Base-by-base conservation (phyloP, 1,140 invertebrate genomes). In the Orius insidiosus region DNA sequence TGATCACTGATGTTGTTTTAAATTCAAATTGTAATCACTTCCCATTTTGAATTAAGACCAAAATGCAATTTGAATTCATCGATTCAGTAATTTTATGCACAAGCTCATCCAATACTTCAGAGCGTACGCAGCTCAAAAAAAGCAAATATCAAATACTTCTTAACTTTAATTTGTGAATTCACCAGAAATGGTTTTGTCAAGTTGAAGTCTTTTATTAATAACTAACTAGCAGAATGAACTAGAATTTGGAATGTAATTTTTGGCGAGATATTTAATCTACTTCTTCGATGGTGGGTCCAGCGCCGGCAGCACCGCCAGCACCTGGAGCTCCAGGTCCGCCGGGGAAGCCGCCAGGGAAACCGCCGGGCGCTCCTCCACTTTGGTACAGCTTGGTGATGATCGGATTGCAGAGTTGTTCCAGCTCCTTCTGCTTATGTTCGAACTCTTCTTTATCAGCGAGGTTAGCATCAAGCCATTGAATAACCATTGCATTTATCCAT, bases 391-490 rank as follows among this genome's bases (percentile, higher is more conserved):
- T 85, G 14, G 81, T 79, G 51, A 89, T 80, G 56, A 90, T 87
- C 2, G 86, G 86, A 58, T 80, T 86, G 70, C 84, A 89, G 24
- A 88, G 68, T 14, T 64, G 67, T 60, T 89, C 85, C 53, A 88
- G 62, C 60, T 87, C 84, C 62, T 93, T 90, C 63, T 88, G 85
- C 57, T 89, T 85, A 62, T 90, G 81, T 59, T 92, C 85, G 55
- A 85, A 92, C 62, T 94, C 89, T 62, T 93, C 88, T 61, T 90
- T 92, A 47, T 92, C 86, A 39, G 80, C 83, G 49, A 88, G 86
- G 62, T 97, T 97, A 18, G 75, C 75, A 63, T 97, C 92, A 37
- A 97, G 70, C 93, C 93, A 97, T 53, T 80, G 76, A 59, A 97
- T 87, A 45, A 85, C 81, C 88, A 54, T 87, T 85, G 65, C 88